These are phyloP conservation scores for Apostichopus californicus DNA, from an alignment of 35 echinoderm and acorn worm genomes.

Conservation along the genomic window DNA sequence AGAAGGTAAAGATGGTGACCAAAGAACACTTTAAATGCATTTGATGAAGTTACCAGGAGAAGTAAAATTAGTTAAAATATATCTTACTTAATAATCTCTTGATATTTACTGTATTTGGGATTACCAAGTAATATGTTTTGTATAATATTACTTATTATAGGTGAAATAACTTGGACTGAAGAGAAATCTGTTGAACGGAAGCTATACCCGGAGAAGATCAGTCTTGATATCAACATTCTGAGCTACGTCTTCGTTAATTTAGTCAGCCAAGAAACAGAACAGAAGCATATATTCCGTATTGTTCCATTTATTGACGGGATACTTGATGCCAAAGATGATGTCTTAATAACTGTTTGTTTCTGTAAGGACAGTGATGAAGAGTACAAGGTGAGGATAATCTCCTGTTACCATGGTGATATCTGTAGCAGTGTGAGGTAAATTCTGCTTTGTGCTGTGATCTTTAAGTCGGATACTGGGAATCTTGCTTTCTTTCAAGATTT, in stretches of 20 bases:
- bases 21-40: no score
- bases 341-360: constrained; percentile 33
- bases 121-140: neutral
- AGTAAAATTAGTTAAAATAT: no score
- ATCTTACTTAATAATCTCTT: no score
- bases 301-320: constrained; percentile 19
- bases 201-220: neutral
- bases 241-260: constrained; percentile 25
- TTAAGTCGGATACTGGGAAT: no score
- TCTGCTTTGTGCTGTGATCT: no score
- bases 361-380: constrained; percentile 18
- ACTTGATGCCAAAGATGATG: constrained; percentile 27
- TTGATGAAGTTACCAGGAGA: no score
- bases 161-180: constrained; percentile 27
- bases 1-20: no score
- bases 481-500: no score
- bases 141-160: neutral
- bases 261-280: neutral
- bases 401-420: no score
- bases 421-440: no score
- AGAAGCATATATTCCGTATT: constrained; percentile 4
- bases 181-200: constrained; percentile 15
- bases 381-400: neutral
- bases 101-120: no score
- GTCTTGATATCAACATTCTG: constrained; percentile 14